A percentile compares a stretch with the other conserved stretches of the same genome.
Conservation (phyloP, 2,797 vertebrate species). For the Paedocypris micromegethes region DNA sequence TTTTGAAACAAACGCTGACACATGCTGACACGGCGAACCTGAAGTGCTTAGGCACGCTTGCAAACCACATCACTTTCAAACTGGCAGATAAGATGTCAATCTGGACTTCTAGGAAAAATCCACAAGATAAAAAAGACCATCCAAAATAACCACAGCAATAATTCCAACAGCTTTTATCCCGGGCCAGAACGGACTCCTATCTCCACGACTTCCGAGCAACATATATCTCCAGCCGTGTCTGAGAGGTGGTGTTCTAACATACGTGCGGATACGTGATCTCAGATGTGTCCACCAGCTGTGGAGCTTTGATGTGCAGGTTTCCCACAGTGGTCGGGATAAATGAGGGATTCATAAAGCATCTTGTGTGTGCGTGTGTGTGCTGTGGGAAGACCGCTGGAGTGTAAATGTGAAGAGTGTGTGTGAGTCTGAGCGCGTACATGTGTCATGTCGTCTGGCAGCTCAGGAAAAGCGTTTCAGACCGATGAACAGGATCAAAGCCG, state of each 20-base stretch:
- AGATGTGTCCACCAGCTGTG: conserved; percentile 35
- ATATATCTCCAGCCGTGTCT: too few relatives aligned
- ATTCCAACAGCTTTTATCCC: too few relatives aligned
- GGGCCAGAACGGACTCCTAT: too few relatives aligned
- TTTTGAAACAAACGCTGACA: too few relatives aligned
- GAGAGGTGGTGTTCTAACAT: not conserved
- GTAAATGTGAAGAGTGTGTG: conserved; percentile 41
- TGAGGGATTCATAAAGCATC: conserved; percentile 27
- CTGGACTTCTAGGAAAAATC: too few relatives aligned
- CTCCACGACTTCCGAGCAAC: too few relatives aligned
- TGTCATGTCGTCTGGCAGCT: conserved; percentile 33
- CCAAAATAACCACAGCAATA: too few relatives aligned
- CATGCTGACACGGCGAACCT: too few relatives aligned
- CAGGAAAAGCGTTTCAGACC: conserved; percentile 43
- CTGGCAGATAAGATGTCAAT: too few relatives aligned
- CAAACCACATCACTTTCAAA: too few relatives aligned
- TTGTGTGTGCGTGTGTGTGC: conserved; percentile 3
- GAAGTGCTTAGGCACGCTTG: too few relatives aligned
- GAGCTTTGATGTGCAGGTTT: conserved; percentile 30
- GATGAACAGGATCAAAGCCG: conserved; percentile 47
- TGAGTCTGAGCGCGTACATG: conserved; percentile 23
- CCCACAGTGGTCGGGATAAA: conserved; percentile 41
- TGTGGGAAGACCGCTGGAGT: conserved; percentile 44
- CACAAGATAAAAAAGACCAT: too few relatives aligned
- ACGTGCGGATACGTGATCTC: conserved; percentile 29